Base-by-base conservation (phyloP, 2,113 vertebrate species). In the Chionomys nivalis region DNA sequence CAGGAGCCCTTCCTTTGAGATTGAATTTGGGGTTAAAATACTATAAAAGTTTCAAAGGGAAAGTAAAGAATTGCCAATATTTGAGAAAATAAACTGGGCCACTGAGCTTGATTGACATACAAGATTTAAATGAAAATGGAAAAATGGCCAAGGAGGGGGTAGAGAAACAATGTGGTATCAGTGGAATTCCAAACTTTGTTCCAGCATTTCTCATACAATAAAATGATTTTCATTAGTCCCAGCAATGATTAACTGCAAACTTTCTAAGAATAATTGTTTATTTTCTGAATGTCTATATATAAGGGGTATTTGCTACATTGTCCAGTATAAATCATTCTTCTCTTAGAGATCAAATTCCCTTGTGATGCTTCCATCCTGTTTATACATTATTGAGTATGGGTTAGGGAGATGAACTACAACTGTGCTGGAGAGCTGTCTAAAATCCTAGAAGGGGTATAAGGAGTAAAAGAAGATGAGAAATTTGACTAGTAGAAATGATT, bases 81-180 rank as follows among this genome's bases (percentile, higher is more conserved):
- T 93, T 93, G 13, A 90, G 44, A 21, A 97, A 91, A 95, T 91
- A 14, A 93, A 92, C 66, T 77, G 44, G 77, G 79, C 26, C 82
- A 92, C 52, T 81, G 52, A 82, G 79, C 26, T 87, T 65, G 33
- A 82, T 65, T 66, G 7, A 88, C 70, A 89, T 49, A 33, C 36
- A 70, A 91, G 8, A 75, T 89, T 96, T 77, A 47, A 91, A 52
- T 92, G 2, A 36, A 78, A 94, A 92, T 36, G 1, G 5, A 42
- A 89, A 73, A 93, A 21, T 26, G 76, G 78, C 1, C 19, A 85
- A 8, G 70, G 36, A 19, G 33, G 70, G 58, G 0, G 0, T 42
- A 21, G 19, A 92, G 63, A 86, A 70, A 87, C 85, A 91, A 63
- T 10, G 11, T 44, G 16, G 93, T 78, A 81, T 94, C 63, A 89